Evolutionary conservation across 53 echinoderm and acorn worm species (phyloP).

Genomic region (Luidia sarsii): DNA sequence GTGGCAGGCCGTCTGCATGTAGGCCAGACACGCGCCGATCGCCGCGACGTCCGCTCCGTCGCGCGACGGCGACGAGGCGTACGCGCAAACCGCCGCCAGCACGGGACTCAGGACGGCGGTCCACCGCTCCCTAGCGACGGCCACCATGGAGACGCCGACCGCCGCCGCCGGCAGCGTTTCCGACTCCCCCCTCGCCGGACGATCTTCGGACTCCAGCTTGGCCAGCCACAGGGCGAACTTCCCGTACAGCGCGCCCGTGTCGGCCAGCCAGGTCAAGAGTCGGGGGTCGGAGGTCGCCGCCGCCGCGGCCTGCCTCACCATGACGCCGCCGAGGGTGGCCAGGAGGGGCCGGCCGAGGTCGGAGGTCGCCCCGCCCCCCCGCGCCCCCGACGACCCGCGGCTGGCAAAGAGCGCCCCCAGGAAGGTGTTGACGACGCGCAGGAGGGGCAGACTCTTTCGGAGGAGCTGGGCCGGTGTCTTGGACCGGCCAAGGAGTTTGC

Average conservation of each 20-base stretch:
- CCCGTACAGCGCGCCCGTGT: neutral
- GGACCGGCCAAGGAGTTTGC: neutral
- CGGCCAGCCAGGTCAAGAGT: neutral
- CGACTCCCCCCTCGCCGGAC: neutral
- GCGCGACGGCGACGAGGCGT: neutral
- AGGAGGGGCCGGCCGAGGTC: conserved; percentile 15
- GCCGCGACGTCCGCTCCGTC: neutral
- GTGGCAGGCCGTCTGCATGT: conserved; percentile 22
- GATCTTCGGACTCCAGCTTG: neutral
- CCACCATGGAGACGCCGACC: neutral
- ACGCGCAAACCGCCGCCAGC: conserved; percentile 2
- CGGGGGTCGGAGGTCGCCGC: neutral
- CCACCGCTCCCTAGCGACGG: conserved; percentile 18
- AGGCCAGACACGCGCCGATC: conserved; percentile 29
- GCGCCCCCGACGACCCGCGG: neutral
- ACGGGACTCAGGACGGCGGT: neutral
- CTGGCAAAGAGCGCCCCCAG: conserved; percentile 13
- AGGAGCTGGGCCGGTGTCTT: neutral
- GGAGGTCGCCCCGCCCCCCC: neutral
- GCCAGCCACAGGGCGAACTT: conserved; percentile 21
- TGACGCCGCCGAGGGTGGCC: neutral
- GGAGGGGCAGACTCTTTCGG: conserved; percentile 5
- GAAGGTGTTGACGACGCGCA: conserved; percentile 6
- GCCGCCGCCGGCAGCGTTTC: neutral
- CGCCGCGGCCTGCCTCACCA: neutral